A percentile compares a stretch with the other conserved stretches of the same genome.
Evolutionary conservation across 2,888 invertebrate species (phyloP).

Genomic region (Polydrusus tereticollis): DNA sequence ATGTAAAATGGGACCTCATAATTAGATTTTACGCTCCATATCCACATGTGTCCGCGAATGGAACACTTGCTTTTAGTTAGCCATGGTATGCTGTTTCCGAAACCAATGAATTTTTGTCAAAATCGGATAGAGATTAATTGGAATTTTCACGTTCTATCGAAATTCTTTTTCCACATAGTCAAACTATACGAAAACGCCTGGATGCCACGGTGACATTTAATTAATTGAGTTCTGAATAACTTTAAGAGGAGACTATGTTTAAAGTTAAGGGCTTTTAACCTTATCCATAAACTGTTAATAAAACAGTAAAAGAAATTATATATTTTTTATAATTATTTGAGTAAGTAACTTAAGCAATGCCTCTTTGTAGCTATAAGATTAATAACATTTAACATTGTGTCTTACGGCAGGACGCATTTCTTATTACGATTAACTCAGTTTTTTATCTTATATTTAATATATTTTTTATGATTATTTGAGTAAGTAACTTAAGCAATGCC

Average conservation of each 20-base stretch:
- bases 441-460: too few relatives aligned
- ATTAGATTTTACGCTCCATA: constrained; percentile 66
- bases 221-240: constrained; percentile 34
- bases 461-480: too few relatives aligned
- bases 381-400: too few relatives aligned
- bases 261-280: neutral
- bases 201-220: constrained; percentile 38
- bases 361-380: too few relatives aligned
- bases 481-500: too few relatives aligned
- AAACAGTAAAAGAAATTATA: too few relatives aligned
- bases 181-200: constrained; percentile 37
- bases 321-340: too few relatives aligned
- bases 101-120: constrained; percentile 51
- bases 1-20: constrained; percentile 62
- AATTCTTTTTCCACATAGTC: constrained; percentile 44
- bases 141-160: constrained; percentile 50
- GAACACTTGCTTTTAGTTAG: constrained; percentile 65
- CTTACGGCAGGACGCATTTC: too few relatives aligned
- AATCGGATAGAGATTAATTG: constrained; percentile 49
- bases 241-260: neutral
- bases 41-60: constrained; percentile 65
- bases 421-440: too few relatives aligned
- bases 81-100: constrained; percentile 53
- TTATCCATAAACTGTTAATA: neutral
- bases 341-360: too few relatives aligned